These are phyloP conservation scores for Amiota mariae DNA, from an alignment of 2,888 invertebrate genomes.

Conservation along the genomic window DNA sequence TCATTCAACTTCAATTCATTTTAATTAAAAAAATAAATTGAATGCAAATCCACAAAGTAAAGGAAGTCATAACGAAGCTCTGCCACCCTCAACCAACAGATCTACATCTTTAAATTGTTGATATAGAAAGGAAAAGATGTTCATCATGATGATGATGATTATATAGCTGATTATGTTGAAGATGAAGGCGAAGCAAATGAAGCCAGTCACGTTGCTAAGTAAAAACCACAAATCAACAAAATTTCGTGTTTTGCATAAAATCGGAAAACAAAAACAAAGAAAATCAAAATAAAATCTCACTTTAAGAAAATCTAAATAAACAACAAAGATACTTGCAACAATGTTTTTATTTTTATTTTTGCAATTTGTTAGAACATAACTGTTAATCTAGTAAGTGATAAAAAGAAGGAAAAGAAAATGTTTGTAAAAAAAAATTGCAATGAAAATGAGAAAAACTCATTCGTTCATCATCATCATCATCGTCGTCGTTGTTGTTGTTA, in stretches of 20 bases:
- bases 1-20: conserved; percentile 6
- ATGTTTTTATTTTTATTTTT: too few relatives aligned
- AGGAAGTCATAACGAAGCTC: conserved; percentile 12
- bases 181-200: conserved; percentile 3
- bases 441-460: too few relatives aligned
- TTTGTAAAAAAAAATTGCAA: too few relatives aligned
- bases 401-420: too few relatives aligned
- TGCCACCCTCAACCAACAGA: neutral
- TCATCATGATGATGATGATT: neutral
- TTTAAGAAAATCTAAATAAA: conserved; percentile 19
- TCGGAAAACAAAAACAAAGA: neutral
- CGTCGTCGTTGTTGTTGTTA: too few relatives aligned
- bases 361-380: too few relatives aligned
- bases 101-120: neutral
- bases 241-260: neutral
- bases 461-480: too few relatives aligned
- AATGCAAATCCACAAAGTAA: conserved; percentile 24
- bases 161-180: too few relatives aligned
- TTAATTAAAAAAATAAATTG: conserved; percentile 29
- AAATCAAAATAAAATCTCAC: too few relatives aligned
- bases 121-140: too few relatives aligned
- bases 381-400: too few relatives aligned
- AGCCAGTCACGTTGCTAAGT: neutral
- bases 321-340: neutral
- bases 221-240: conserved; percentile 21